Base-by-base conservation (phyloP, 2,888 invertebrate species). In the Lapara coniferarum region DNA sequence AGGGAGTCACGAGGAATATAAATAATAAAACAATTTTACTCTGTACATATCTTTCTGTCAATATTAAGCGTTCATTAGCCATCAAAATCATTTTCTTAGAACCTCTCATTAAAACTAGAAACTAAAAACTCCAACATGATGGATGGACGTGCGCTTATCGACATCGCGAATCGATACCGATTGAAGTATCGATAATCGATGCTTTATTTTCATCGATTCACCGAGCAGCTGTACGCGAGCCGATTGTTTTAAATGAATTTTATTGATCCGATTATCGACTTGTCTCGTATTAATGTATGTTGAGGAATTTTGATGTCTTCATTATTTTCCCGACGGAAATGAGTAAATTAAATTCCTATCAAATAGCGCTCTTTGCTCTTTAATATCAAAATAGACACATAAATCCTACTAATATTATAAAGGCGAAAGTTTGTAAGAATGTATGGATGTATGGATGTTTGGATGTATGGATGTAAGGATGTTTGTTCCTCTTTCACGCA, bases 161-260 rank as follows among this genome's bases (percentile, higher is more conserved):
- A 81, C 76, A 71, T 79, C 74, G 74, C 77, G 81, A 78, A 84
- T 85, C 84, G 86, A 88, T 85, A 81, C 79, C 83, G 82, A 88
- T 87, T 85, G 85, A 88, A 85, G 87, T 80, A 78, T 80, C 82
- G 88, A 88, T 89, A 81, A 82, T 87, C 87, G 82, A 84, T 79
- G 74, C 78, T 85, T 69, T 52, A 86, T 87, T 84, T 85, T 81
- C 78, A 80, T 70, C 75, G 80, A 78, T 76, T 74, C 72, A 77
- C 72, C 75, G 73, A 75, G 80, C 88, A 87, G 86, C 85, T 89
- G 63, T 59, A 46, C 16, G 10, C n/a, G 19, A 49, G 49, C 19
- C 49, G 76, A 75, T 77, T 74, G 72, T 77, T 71, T 68, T 13
- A 66, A 69, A 69, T 52, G 73, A 73, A 77, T 72, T 80, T 79